Base-by-base conservation (phyloP, 2,113 vertebrate species). In the Psophia crepitans region DNA sequence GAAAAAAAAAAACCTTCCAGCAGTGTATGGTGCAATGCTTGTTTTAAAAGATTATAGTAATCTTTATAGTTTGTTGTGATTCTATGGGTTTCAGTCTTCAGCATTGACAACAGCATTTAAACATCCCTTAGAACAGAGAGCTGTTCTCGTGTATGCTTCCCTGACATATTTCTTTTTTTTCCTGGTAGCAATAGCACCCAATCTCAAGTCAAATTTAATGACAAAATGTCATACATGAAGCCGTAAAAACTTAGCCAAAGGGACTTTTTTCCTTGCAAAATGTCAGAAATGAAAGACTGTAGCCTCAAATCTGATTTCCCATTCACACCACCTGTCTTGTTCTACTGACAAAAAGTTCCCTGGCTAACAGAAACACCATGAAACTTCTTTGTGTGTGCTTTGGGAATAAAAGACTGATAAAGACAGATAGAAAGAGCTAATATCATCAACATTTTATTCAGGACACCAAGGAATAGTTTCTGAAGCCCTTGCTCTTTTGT, bases 181-280 rank as follows among this genome's bases (percentile, higher is more conserved):
- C 11, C 14, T 57, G 8, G 23, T 79, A 82, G 89, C 82, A 96
- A 81, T 91, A 91, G 23, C 86, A 94, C 65, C 81, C 74, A 73
- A 71, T 87, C 86, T 95, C 26, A 57, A 93, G 81, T 92, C 84
- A 96, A 92, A 92, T 65, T 89, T 93, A 91, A 93, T 93, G 92
- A 95, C 86, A 95, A 95, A 97, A 93, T 95, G 92, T 97, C 97
- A 95, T 68, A 95, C 61, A 78, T 76, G 77, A 95, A 93, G 65
- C 48, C 2, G 3, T 91, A 82, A 95, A 92, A 95, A 85, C 57
- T 79, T 95, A 95, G 95, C 94, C 86, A 92, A 89, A 82, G 84
- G 96, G 86, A 87, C 41, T 54, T 63, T 60, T 90, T 89, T 90
- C 69, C 11, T 76, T 65, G 48, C 22, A 91, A 95, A 95, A 97